Evolutionary conservation across 1,140 invertebrate genomes (phyloP), one percentile per base, ranked within the genome.

Genomic region (Agrilus planipennis): DNA sequence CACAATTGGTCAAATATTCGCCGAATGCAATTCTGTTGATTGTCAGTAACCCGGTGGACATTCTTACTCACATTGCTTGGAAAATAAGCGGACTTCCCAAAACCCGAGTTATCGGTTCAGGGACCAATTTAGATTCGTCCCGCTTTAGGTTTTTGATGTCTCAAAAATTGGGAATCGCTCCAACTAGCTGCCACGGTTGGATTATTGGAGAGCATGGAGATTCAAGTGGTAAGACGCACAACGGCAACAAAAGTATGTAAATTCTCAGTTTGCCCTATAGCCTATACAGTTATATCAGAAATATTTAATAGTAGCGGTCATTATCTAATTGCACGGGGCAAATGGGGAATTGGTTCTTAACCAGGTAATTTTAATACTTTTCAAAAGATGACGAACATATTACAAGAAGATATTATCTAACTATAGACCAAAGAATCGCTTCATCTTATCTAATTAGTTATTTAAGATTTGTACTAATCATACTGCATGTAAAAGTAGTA

Each of bases 1-100:
- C 85, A 1, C 57, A 73, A 61, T 62, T 91, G 28, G 75, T 89
- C 3, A 77, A 87, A 61, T 74, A 89, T 65, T 88, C 82, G 49
- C 87, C 88, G 1, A 73, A 91, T 48, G 76, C 84, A 16, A 79
- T 89, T 29, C 63, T 91, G n/a, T 54, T 92, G 16, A 79, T 92
- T 52, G 86, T 90, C 0, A 88, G 83, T 37, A 92, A 91, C 61
- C 88, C 88, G 36, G 86, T 90, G 7, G 88, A 91, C 55, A 79
- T 91, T 47, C 62, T 92, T 43, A 89, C 86, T 9, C 90, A 89
- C 53, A 83, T 90, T 17, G 78, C 87, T 10, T 91, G 88, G 88
- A 90, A 89, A 57, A 54, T 91, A 17, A 88, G 84, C 44, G 87
- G 88, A 2, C 64, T 91, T 42, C 86, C 87, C 11, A 78, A 79